phyloP scores from a whole-genome alignment of 2,888 invertebrate species.

The Drosophila paucipuncta region DNA sequence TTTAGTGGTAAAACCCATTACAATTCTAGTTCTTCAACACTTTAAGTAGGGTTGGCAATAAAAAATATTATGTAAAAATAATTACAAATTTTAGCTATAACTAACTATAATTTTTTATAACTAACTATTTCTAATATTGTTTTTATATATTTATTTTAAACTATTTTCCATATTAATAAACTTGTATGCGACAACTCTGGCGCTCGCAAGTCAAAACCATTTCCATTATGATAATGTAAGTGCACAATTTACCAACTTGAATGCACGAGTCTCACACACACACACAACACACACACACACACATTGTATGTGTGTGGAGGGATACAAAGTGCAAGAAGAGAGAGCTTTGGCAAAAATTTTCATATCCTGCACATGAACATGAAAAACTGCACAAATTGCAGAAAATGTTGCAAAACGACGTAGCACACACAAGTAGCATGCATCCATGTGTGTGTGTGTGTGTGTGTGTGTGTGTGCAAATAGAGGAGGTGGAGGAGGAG shows the following conservation, averaged over 20 bases:
- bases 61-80: not conserved
- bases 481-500: not conserved
- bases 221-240: conserved; percentile 82
- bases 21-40: not conserved
- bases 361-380: conserved; percentile 79
- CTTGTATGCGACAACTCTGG: conserved; percentile 57
- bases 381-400: conserved; percentile 81
- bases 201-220: conserved; percentile 71
- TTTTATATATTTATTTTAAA: not conserved
- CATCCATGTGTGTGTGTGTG: conserved; percentile 9
- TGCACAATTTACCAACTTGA: conserved; percentile 78
- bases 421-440: conserved; percentile 14
- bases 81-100: not conserved
- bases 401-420: conserved; percentile 76
- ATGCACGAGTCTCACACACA: conserved; percentile 49
- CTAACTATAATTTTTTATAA: not conserved
- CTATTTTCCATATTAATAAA: conserved; percentile 12
- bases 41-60: not conserved
- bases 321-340: conserved; percentile 1
- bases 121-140: not conserved
- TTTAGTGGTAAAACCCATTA: no score
- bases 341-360: conserved; percentile 72
- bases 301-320: conserved; percentile 8
- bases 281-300: conserved; percentile 17
- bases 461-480: conserved; percentile 27